A percentile compares a stretch with the other conserved stretches of the same genome.
Conservation (phyloP, 2,797 vertebrate species). For the Dipus sagitta region DNA sequence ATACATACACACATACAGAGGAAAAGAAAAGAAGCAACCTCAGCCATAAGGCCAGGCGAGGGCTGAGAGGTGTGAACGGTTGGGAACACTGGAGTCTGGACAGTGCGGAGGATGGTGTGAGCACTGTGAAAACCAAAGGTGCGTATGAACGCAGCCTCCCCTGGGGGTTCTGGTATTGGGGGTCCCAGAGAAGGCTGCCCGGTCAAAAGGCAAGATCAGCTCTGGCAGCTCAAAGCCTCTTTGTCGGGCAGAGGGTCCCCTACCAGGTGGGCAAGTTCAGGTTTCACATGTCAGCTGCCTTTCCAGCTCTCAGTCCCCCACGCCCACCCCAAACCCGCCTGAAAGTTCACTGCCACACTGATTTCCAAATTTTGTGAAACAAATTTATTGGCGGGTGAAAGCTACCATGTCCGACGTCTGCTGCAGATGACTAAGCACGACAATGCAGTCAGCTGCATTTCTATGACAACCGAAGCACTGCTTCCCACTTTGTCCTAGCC, state of each 20-base stretch:
- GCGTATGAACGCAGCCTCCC: background rate
- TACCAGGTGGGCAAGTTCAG: background rate
- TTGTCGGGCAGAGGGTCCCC: background rate
- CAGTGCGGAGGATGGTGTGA: background rate
- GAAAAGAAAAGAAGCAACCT: too few species aligned
- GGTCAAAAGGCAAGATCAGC: background rate
- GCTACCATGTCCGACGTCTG: constrained; percentile 47
- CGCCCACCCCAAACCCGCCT: background rate
- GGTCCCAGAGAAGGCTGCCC: background rate
- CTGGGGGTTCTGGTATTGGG: background rate
- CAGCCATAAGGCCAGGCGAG: too few species aligned
- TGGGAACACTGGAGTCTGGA: background rate
- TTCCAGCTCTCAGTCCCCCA: background rate
- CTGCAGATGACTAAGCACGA: background rate
- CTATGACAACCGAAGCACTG: background rate
- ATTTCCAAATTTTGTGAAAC: constrained; percentile 53
- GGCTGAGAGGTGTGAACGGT: background rate
- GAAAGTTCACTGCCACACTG: constrained; percentile 15
- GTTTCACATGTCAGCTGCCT: constrained; percentile 11
- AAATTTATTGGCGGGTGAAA: constrained; percentile 59
- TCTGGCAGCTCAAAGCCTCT: background rate
- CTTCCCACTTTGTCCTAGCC: background rate
- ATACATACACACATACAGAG: too few species aligned
- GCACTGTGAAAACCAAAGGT: background rate
- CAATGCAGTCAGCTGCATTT: constrained; percentile 14